These are phyloP conservation scores for Uria aalge DNA, from an alignment of 2,113 vertebrate genomes.

Conservation along the genomic window DNA sequence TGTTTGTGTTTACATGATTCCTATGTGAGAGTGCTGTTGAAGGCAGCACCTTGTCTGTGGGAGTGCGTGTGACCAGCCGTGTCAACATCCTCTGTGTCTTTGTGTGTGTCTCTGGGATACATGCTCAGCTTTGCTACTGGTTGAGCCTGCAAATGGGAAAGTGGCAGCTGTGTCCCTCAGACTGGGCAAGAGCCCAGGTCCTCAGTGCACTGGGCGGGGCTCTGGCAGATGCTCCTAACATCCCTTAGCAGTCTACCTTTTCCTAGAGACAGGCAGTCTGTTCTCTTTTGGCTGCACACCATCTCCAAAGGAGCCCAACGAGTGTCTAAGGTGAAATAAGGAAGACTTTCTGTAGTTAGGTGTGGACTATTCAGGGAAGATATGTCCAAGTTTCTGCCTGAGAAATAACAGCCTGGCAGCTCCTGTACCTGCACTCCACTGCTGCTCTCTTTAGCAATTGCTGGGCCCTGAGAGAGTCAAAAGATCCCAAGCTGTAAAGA, in stretches of 20 bases:
- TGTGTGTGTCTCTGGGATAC: background rate
- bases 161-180: background rate
- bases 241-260: background rate
- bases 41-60: background rate
- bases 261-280: background rate
- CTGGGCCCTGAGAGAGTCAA: background rate
- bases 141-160: background rate
- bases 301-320: background rate
- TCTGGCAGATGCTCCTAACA: background rate
- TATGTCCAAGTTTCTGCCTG: background rate
- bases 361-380: background rate
- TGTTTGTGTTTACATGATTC: background rate
- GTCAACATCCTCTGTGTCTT: background rate
- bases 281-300: background rate
- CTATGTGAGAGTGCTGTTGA: background rate
- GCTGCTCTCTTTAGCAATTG: background rate
- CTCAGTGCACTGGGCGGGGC: background rate
- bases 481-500: background rate
- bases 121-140: background rate
- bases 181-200: background rate
- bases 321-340: background rate
- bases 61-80: fast-evolving
- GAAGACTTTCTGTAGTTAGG: background rate
- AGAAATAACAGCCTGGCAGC: background rate
- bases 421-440: background rate